A percentile compares a stretch with the other conserved stretches of the same genome.
phyloP scores from a whole-genome alignment of 1,140 invertebrate species.

The Globodera ellingtonae region DNA sequence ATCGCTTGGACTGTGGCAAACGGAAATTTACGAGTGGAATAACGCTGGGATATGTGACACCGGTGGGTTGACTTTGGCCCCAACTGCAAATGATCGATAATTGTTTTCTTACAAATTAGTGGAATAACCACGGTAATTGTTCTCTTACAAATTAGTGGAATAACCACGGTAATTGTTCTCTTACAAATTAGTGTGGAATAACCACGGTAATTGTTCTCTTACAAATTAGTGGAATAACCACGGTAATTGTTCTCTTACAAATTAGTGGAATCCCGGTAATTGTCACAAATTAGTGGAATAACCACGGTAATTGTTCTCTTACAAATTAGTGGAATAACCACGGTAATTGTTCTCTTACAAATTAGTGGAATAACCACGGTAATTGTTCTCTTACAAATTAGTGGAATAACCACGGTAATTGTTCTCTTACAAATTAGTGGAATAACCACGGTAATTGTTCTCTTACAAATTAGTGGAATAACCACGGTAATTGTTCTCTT shows the following conservation, averaged over 20 bases:
- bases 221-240: conserved; percentile 83
- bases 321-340: conserved; percentile 83
- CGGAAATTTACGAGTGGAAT: conserved; percentile 32
- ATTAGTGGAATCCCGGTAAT: too few species aligned
- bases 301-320: conserved; percentile 73
- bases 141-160: too few species aligned
- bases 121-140: too few species aligned
- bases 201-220: conserved; percentile 73
- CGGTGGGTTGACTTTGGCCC: conserved; percentile 44
- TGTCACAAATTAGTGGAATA: conserved; percentile 88
- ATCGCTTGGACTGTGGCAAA: conserved; percentile 36
- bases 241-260: conserved; percentile 70
- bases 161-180: not conserved
- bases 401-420: conserved; percentile 86
- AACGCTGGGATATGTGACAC: conserved; percentile 61
- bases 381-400: conserved; percentile 67
- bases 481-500: conserved; percentile 73
- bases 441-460: conserved; percentile 77
- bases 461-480: conserved; percentile 81
- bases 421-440: conserved; percentile 75
- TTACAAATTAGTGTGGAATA: conserved; percentile 83
- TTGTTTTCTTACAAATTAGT: too few species aligned
- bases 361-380: conserved; percentile 89
- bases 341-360: conserved; percentile 70
- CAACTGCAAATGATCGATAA: not conserved